Percentiles rank a stretch among this genome's conserved stretches.
Evolutionary conservation across 92 coral and sea anemone species (phyloP).

Genomic region (Umimayanthus kanabou): DNA sequence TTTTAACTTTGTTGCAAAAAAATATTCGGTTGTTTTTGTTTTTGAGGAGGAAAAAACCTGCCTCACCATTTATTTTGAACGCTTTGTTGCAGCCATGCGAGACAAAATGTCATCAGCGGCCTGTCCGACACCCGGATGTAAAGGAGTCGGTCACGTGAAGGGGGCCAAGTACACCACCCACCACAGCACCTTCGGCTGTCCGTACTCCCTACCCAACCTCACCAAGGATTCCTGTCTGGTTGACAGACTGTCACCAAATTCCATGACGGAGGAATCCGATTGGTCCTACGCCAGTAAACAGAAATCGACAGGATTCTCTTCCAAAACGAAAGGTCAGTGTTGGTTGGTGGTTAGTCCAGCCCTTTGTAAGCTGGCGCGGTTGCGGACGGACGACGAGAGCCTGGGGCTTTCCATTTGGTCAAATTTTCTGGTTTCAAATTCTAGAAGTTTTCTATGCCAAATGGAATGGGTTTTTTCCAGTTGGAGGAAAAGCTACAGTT

Average conservation of each 20-base stretch:
- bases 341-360: neutral
- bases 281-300: constrained; percentile 95
- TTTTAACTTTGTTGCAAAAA: no score
- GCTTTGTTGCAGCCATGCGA: constrained; percentile 69
- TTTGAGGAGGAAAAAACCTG: no score
- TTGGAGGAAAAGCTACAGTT: no score
- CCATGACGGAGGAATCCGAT: constrained; percentile 99
- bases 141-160: constrained; percentile 98
- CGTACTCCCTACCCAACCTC: constrained; percentile 94
- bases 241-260: constrained; percentile 93
- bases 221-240: constrained; percentile 98
- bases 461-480: no score
- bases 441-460: no score
- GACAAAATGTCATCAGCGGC: constrained; percentile 96
- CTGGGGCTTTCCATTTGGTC: no score
- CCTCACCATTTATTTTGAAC: neutral
- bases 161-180: constrained; percentile 99
- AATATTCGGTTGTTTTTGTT: no score
- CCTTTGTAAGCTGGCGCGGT: no score
- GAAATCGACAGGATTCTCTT: constrained; percentile 52
- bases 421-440: no score
- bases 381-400: no score
- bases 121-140: constrained; percentile 99
- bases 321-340: constrained; percentile 30
- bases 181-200: constrained; percentile 98